Base-by-base conservation (phyloP, 1,140 invertebrate genomes). In the Drosophila ambigua region DNA sequence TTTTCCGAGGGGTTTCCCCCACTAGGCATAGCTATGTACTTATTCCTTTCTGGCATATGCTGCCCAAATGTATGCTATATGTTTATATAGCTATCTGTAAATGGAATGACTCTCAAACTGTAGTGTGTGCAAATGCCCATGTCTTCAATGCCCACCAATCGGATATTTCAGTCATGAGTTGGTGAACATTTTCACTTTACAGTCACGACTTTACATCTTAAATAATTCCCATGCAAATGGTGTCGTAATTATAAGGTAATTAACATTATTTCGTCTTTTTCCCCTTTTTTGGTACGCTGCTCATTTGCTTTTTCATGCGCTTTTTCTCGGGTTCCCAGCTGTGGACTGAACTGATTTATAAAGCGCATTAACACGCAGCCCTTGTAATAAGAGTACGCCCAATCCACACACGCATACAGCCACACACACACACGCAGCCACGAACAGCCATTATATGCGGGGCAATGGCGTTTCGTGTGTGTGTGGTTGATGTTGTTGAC, bases 271-370 rank as follows among this genome's bases (percentile, higher is more conserved):
- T 75, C 45, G 20, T 62, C 57, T 23, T 41, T 55, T 46, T 28
- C 23, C 4, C 45, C 13, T 54, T 50, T 61, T 28, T 73, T 43
- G 5, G 6, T 26, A 5, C 24, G 24, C 31, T 58, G 28, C 49
- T 51, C 61, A 60, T 60, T 65, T 67, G 63, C 41, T 46, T 64
- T 64, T 65, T 46, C 50, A 48, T 26, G 28, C 16, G 28, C 28
- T 62, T 44, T 45, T 48, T 16, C 51, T 54, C 35, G 8, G 15
- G 20, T 53, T 53, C 60, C 60, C 57, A 67, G 79, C 60, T 72
- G 72, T 23, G 66, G 49, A 31, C 60, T 72, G 45, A 72, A 60
- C 80, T 79, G 83, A 87, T 88, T 88, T 87, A 88, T 87, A 82
- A 79, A 84, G 79, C 80, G 75, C 76, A 79, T 79, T 83, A 83